phyloP scores from a whole-genome alignment of 2,113 vertebrate species.

The Galemys pyrenaicus region DNA sequence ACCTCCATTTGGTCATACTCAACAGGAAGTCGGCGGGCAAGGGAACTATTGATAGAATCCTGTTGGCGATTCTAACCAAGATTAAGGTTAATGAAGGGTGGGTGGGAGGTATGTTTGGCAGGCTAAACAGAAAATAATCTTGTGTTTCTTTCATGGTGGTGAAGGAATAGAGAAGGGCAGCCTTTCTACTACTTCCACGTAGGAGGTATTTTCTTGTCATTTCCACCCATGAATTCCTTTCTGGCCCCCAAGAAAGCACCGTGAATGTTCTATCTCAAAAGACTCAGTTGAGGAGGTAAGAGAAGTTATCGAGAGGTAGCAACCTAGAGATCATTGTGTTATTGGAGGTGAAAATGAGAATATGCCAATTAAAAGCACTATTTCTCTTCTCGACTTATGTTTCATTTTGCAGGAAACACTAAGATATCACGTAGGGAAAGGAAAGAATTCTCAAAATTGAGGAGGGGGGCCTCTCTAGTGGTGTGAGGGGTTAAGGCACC shows the following conservation, averaged over 20 bases:
- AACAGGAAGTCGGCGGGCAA: neutral
- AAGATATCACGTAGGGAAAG: neutral
- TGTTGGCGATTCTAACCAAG: neutral
- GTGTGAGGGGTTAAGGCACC: too few species aligned
- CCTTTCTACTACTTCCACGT: neutral
- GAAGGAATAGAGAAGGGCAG: neutral
- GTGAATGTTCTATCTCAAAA: neutral
- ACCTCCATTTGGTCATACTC: neutral
- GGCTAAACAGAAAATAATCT: neutral
- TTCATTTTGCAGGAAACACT: neutral
- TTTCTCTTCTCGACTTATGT: neutral
- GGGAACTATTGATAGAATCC: neutral
- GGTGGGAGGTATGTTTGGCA: neutral
- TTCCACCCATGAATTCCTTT: neutral
- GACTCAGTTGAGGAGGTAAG: neutral
- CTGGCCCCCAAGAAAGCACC: neutral
- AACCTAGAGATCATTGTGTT: neutral
- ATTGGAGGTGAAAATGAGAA: neutral
- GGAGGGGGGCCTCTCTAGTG: too few species aligned
- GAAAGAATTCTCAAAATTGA: neutral
- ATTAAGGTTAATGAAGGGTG: neutral
- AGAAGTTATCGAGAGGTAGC: neutral
- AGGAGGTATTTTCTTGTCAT: neutral
- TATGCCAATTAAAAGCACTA: neutral
- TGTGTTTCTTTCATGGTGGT: neutral